These are phyloP conservation scores for Plodia interpunctella DNA, from an alignment of 1,140 invertebrate species.

Conservation along the genomic window DNA sequence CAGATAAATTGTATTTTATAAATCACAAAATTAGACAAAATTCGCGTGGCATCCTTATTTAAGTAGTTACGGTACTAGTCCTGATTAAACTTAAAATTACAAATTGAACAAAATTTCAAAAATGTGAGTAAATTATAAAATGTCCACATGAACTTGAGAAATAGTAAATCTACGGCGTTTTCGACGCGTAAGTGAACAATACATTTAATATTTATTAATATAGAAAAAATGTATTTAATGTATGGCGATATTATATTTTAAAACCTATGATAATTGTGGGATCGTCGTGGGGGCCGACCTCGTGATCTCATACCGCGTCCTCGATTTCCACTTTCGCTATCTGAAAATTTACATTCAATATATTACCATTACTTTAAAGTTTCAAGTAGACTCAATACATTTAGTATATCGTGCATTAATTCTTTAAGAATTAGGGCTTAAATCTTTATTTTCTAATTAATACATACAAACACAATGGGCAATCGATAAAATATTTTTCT, in stretches of 20 bases:
- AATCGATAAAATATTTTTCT: too few species aligned
- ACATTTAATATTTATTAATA: slow-evolving; percentile 3
- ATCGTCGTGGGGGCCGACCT: slow-evolving; percentile 48
- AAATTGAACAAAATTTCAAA: not conserved
- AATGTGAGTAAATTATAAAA: not conserved
- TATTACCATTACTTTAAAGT: not conserved
- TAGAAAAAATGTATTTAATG: slow-evolving; percentile 11
- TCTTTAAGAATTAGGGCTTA: too few species aligned
- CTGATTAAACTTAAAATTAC: not conserved
- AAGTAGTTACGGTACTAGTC: not conserved
- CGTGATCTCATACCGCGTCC: slow-evolving; percentile 55
- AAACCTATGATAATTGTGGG: slow-evolving; percentile 49
- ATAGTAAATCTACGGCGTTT: too few species aligned
- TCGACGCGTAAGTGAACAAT: too few species aligned
- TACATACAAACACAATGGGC: too few species aligned
- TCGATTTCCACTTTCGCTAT: slow-evolving; percentile 59
- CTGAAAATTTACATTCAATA: slow-evolving; percentile 29
- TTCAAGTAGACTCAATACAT: not conserved
- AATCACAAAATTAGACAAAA: not conserved
- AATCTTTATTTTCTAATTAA: too few species aligned
- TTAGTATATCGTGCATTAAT: not conserved
- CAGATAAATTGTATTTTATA: not conserved
- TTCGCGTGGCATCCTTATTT: not conserved
- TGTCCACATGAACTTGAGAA: not conserved
- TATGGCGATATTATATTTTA: slow-evolving; percentile 26